phyloP scores from a whole-genome alignment of 92 coral and sea anemone species.

The Porites divaricata region DNA sequence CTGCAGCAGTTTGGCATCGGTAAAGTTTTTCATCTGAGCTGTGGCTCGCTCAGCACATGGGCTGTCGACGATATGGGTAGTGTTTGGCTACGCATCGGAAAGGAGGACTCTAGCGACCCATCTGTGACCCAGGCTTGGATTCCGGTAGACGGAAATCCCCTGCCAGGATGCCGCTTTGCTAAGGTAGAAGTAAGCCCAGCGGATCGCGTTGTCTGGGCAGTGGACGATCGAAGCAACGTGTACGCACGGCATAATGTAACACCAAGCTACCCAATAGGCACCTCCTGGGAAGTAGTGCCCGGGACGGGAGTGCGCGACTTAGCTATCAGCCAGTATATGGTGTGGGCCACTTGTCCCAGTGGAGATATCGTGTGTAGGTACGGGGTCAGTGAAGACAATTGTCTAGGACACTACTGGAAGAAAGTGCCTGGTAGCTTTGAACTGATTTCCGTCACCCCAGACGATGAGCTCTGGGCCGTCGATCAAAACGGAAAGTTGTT shows the following conservation, averaged over 20 bases:
- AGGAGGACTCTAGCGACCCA: constrained; percentile 65
- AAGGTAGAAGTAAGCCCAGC: constrained; percentile 89
- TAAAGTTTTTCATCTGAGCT: constrained; percentile 87
- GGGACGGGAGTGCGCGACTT: constrained; percentile 83
- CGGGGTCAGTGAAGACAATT: constrained; percentile 83
- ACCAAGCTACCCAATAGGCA: constrained; percentile 85
- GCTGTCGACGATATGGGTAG: constrained; percentile 89
- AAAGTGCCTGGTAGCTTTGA: constrained; percentile 94
- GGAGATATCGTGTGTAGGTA: constrained; percentile 95
- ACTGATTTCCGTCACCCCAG: constrained; percentile 86
- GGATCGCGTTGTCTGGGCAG: constrained; percentile 95
- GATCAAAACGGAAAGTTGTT: constrained; percentile 89
- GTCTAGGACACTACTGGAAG: constrained; percentile 96
- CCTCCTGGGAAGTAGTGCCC: constrained; percentile 85
- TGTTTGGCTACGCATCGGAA: constrained; percentile 91
- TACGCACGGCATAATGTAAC: constrained; percentile 88
- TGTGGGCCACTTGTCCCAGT: constrained; percentile 87
- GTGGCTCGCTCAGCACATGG: constrained; percentile 95
- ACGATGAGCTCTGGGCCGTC: constrained; percentile 94
- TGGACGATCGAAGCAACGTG: constrained; percentile 88
- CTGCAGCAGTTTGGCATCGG: constrained; percentile 76
- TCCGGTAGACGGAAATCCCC: constrained; percentile 77
- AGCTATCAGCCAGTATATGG: constrained; percentile 79
- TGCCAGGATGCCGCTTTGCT: constrained; percentile 71
- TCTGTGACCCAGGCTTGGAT: constrained; percentile 88